Conservation (phyloP, 1,140 invertebrate genomes). For the Nasonia giraulti region DNA sequence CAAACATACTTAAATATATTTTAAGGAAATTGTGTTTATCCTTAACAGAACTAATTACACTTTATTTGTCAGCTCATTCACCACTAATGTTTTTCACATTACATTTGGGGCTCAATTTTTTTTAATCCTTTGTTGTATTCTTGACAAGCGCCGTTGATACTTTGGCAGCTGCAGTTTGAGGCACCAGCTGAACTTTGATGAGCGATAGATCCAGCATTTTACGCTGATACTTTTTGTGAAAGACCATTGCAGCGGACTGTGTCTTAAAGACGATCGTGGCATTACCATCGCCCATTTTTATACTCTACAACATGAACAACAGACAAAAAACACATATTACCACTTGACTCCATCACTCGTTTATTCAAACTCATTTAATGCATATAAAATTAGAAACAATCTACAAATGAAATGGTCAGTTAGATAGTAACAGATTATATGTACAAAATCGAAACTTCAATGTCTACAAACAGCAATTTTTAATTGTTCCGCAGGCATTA, state of each 20-base stretch:
- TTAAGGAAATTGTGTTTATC: slow-evolving; percentile 43
- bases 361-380: slow-evolving; percentile 11
- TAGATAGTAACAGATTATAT: neutral
- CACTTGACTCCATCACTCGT: neutral
- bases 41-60: slow-evolving; percentile 42
- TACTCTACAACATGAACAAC: slow-evolving; percentile 68
- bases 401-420: neutral
- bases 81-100: slow-evolving; percentile 31
- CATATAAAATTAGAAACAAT: slow-evolving; percentile 4
- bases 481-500: neutral
- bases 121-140: slow-evolving; percentile 35
- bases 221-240: slow-evolving; percentile 78
- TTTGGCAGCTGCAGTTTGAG: slow-evolving; percentile 55
- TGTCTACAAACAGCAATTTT: neutral
- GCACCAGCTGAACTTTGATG: slow-evolving; percentile 74
- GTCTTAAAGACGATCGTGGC: slow-evolving; percentile 77
- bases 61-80: slow-evolving; percentile 38
- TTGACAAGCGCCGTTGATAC: slow-evolving; percentile 24
- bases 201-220: slow-evolving; percentile 77
- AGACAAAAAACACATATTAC: slow-evolving; percentile 45
- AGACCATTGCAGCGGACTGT: slow-evolving; percentile 75
- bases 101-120: neutral
- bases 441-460: neutral
- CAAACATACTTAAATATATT: slow-evolving; percentile 33
- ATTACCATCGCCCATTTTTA: slow-evolving; percentile 73